Percentiles rank a stretch among this genome's conserved stretches.
Conservation (phyloP, 1,140 invertebrate species). For the Proctacanthus coquilletti region DNA sequence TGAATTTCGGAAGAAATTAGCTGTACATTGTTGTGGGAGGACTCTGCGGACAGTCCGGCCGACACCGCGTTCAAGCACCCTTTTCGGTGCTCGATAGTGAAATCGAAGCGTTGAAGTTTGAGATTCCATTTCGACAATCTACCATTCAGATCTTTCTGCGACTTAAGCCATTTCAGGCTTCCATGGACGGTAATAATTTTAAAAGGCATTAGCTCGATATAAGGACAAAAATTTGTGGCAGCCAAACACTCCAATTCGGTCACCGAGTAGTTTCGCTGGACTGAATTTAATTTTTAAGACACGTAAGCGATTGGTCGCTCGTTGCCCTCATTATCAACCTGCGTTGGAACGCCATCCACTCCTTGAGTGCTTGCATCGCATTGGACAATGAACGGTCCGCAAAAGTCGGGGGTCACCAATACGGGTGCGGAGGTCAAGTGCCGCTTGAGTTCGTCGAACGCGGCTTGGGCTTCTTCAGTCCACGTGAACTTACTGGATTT, state of each 20-base stretch:
- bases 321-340: constrained; percentile 11
- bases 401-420: constrained; percentile 19
- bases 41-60: no score
- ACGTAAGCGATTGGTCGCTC: constrained; percentile 17
- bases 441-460: constrained; percentile 17
- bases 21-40: no score
- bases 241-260: constrained; percentile 3
- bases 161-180: constrained; percentile 29
- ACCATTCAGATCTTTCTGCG: constrained; percentile 26
- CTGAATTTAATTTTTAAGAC: constrained; percentile 1
- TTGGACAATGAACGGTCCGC: constrained; percentile 16
- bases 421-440: constrained; percentile 19
- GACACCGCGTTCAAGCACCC: constrained; percentile 10
- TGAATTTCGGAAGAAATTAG: no score
- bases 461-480: constrained; percentile 13
- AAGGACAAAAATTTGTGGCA: not conserved
- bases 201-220: constrained; percentile 16
- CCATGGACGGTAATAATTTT: constrained; percentile 32
- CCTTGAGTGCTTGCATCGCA: constrained; percentile 20
- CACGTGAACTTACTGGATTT: constrained; percentile 12
- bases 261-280: constrained; percentile 1
- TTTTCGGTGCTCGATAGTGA: constrained; percentile 10
- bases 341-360: constrained; percentile 18
- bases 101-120: constrained; percentile 19
- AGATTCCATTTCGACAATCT: constrained; percentile 23